Evolutionary conservation across 1,140 invertebrate species (phyloP).

Genomic region (Aphelenchoides avenae): DNA sequence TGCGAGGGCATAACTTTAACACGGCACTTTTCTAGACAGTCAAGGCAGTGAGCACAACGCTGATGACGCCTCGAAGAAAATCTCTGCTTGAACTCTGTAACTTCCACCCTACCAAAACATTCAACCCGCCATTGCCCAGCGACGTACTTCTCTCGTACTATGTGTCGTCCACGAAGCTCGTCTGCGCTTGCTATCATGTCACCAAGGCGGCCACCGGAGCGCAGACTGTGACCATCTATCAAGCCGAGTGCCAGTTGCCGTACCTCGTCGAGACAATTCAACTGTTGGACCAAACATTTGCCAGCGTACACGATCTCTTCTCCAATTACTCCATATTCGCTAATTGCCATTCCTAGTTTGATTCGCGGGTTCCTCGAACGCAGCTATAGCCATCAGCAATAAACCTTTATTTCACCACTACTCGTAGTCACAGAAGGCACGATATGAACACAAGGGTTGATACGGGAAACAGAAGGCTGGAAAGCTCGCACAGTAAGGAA

Average conservation of each 20-base stretch:
- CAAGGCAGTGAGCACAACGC: no score
- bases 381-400: no score
- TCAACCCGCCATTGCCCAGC: conserved; percentile 60
- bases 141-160: conserved; percentile 47
- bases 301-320: conserved; percentile 20
- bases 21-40: no score
- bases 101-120: conserved; percentile 60
- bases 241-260: conserved; percentile 27
- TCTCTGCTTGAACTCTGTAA: conserved; percentile 52
- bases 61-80: no score
- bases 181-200: conserved; percentile 33
- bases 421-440: no score
- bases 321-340: conserved; percentile 20
- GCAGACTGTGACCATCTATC: conserved; percentile 20
- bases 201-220: conserved; percentile 7
- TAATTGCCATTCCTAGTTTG: no score
- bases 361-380: no score
- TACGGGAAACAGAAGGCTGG: no score
- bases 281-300: conserved; percentile 15
- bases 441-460: no score
- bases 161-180: conserved; percentile 41
- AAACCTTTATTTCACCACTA: no score
- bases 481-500: no score
- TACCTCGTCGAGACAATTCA: conserved; percentile 20
- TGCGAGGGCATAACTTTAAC: no score